phyloP scores from a whole-genome alignment of 1,140 invertebrate genomes.

The Drosophila santomea region DNA sequence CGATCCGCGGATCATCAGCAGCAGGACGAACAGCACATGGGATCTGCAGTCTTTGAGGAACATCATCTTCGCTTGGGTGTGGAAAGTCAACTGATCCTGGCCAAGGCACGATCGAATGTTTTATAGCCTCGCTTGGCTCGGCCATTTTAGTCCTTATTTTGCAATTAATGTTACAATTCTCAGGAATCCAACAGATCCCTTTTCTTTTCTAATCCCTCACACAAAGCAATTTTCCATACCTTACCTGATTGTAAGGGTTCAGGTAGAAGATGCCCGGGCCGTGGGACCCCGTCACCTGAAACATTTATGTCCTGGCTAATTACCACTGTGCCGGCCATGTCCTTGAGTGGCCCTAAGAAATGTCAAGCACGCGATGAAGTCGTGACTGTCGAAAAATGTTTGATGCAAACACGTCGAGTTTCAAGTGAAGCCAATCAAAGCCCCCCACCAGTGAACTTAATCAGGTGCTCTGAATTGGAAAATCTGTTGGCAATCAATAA shows the following conservation, averaged over 20 bases:
- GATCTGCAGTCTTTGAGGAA: conserved; percentile 18
- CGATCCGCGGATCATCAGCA: conserved; percentile 24
- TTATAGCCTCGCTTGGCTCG: conserved; percentile 45
- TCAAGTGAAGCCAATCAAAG: conserved; percentile 36
- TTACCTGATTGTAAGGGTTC: conserved; percentile 38
- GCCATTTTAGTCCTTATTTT: conserved; percentile 42
- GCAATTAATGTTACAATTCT: conserved; percentile 56
- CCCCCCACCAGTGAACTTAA: not conserved
- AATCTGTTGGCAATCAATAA: conserved; percentile 65
- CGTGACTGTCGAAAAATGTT: conserved; percentile 24
- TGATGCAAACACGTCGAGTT: conserved; percentile 32
- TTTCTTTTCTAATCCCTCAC: conserved; percentile 20
- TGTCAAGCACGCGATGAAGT: conserved; percentile 46
- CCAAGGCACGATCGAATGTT: not conserved
- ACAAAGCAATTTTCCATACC: conserved; percentile 2
- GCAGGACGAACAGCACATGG: conserved; percentile 27
- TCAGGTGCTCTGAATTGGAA: conserved; percentile 48
- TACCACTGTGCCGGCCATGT: conserved; percentile 39
- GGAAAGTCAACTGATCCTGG: conserved; percentile 29
- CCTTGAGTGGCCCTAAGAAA: conserved; percentile 37
- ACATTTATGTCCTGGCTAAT: conserved; percentile 32
- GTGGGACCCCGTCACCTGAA: conserved; percentile 16
- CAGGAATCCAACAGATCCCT: conserved; percentile 35
- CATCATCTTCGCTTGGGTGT: conserved; percentile 34
- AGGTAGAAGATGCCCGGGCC: conserved; percentile 39